Evolutionary conservation across 2,888 invertebrate species (phyloP).

Genomic region (Limenitis camilla): DNA sequence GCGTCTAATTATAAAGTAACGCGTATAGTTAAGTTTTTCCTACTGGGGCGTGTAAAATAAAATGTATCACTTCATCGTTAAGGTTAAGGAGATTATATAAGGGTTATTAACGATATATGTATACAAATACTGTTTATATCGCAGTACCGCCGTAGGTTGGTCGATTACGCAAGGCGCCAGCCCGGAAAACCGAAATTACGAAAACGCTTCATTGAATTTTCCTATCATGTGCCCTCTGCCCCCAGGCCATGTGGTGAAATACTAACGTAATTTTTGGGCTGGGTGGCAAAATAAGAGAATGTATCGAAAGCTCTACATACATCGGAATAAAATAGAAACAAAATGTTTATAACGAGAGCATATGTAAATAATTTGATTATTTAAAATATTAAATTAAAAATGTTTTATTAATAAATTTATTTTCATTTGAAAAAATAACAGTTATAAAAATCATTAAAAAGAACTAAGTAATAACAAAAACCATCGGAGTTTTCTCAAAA

Average conservation of each 20-base stretch:
- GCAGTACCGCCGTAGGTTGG: conserved; percentile 1
- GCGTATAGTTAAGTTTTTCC: too few relatives aligned
- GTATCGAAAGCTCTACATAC: background rate
- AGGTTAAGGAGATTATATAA: background rate
- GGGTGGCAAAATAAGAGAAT: background rate
- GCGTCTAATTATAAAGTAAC: too few relatives aligned
- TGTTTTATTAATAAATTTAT: background rate
- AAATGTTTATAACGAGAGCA: background rate
- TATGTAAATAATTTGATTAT: background rate
- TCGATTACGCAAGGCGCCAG: conserved; percentile 43
- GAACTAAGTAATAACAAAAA: too few relatives aligned
- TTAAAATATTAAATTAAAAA: background rate
- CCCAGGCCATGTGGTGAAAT: conserved; percentile 19
- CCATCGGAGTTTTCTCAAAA: too few relatives aligned
- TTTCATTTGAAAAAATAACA: background rate
- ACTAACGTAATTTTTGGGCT: background rate
- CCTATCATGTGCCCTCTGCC: conserved; percentile 49
- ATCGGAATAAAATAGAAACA: too few relatives aligned
- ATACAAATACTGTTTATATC: background rate
- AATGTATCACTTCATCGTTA: background rate
- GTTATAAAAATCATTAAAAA: background rate
- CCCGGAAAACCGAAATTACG: conserved; percentile 69
- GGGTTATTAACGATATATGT: conserved; percentile 2
- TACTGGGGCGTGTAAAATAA: too few relatives aligned
- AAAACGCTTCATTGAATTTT: conserved; percentile 65